Base-by-base conservation (phyloP, 2,888 invertebrate genomes). In the Eurytoma adleriae region DNA sequence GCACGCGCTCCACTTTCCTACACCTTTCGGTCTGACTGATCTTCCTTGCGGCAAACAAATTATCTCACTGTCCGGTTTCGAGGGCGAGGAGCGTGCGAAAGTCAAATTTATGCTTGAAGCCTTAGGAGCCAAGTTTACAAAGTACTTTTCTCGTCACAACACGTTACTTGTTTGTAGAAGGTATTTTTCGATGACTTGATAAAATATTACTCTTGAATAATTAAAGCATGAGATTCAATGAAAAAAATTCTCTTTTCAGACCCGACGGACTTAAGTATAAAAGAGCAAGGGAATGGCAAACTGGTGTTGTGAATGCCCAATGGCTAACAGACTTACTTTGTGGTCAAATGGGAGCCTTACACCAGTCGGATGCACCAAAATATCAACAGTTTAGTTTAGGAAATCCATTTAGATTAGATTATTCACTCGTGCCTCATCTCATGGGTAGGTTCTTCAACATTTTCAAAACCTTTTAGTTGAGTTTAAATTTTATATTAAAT, bases 301-400 rank as follows among this genome's bases (percentile, higher is more conserved):
- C 96, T 57, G 96, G 97, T 0, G 95, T 97, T 1, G 98, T 99
- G 0, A 99, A 98, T 88, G 95, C 96, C 0, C 95, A 96, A 84
- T 99, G 98, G 98, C 92, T 99, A 83, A 97, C 96, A 54, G 98
- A 99, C 90, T 93, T 99, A 73, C 93, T 98, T 88, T 94, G 98
- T 78, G 98, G 98, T 0, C 96, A 97, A 90, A 94, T 96, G 90
- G 94, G 94, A 82, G 96, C 96, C 0, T 91, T 97, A 59, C 94
- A 95, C 82, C 96, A 96, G 91, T 92, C 94, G 82, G 96, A 96
- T 82, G 94, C 94, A 86, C 94, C 95, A 2, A 96, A 97, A 86
- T 98, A 98, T 89, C 97, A 97, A 88, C 96, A 97, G 88, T 98
- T 96, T 89, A 95, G 94, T 85, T 90, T 95, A 71, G 94, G 94